phyloP scores from a whole-genome alignment of 2,113 vertebrate species.

The Spermophilus dauricus region DNA sequence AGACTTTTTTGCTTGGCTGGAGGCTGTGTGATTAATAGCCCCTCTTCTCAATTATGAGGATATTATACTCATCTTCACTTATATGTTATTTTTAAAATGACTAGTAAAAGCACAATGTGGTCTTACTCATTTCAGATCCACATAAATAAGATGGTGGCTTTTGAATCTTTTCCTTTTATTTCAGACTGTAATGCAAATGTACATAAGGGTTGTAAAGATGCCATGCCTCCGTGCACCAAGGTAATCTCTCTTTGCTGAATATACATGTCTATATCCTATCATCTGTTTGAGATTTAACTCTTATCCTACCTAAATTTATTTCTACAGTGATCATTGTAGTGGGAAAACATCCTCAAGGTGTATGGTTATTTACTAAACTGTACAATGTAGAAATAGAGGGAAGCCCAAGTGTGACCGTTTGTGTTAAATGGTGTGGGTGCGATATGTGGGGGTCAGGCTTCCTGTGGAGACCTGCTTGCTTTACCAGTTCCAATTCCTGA shows the following conservation, averaged over 20 bases:
- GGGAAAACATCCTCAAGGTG: not conserved
- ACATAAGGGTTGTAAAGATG: constrained; percentile 95
- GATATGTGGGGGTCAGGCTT: not conserved
- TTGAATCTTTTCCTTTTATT: constrained; percentile 78
- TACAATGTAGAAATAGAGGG: rapidly evolving
- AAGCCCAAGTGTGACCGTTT: rapidly evolving
- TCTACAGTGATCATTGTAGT: not conserved
- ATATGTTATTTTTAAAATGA: not conserved
- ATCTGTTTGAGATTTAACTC: not conserved
- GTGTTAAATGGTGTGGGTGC: not conserved
- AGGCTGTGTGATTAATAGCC: constrained; percentile 71
- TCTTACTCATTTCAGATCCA: not conserved
- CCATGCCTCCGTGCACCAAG: constrained; percentile 92
- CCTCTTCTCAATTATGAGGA: constrained; percentile 70
- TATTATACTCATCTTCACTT: constrained; percentile 66
- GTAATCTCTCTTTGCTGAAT: constrained; percentile 83
- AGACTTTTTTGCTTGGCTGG: constrained; percentile 45
- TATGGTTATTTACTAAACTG: not conserved
- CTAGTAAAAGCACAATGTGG: not conserved
- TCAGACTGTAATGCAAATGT: constrained; percentile 93
- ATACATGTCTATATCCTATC: rapidly evolving
- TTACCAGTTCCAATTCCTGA: not conserved
- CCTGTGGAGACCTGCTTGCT: not conserved
- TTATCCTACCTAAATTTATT: not conserved
- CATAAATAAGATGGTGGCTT: not conserved